Percentiles rank a stretch among this genome's conserved stretches.
Evolutionary conservation across 2,888 invertebrate genomes (phyloP).

Genomic region (Tiliacea aurago): DNA sequence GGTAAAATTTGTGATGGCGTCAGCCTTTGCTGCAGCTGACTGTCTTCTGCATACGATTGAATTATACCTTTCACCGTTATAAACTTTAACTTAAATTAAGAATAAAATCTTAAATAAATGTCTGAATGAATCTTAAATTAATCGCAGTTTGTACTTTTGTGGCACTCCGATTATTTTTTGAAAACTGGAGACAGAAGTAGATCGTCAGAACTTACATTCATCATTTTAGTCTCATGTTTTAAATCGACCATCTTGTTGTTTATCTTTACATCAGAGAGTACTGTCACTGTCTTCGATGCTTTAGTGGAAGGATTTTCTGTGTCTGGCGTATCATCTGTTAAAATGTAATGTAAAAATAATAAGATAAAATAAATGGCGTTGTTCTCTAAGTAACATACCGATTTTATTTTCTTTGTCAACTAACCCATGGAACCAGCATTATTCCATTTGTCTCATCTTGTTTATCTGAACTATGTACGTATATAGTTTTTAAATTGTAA

Average conservation of each 20-base stretch:
- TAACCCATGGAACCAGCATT: not conserved
- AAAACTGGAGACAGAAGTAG: not conserved
- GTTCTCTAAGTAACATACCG: constrained; percentile 2
- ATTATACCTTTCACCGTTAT: not conserved
- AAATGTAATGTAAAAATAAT: constrained; percentile 3
- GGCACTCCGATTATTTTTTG: too few relatives aligned
- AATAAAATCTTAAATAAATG: not conserved
- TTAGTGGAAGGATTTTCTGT: constrained; percentile 12
- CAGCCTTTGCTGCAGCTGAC: not conserved
- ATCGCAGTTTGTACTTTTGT: constrained; percentile 1
- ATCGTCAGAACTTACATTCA: too few relatives aligned
- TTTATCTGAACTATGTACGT: not conserved
- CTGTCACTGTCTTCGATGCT: constrained; percentile 26
- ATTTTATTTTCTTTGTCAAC: constrained; percentile 2
- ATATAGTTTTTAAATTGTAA: constrained; percentile 5
- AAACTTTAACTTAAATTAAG: not conserved
- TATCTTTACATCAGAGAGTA: constrained; percentile 33
- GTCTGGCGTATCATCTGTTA: constrained; percentile 6
- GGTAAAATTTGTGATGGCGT: not conserved
- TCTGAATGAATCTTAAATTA: too few relatives aligned
- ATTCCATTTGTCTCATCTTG: not conserved
- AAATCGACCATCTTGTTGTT: constrained; percentile 26
- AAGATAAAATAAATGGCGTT: constrained; percentile 1
- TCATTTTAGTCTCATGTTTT: constrained; percentile 41
- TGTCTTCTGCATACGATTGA: not conserved